Conservation (phyloP, 2,888 invertebrate species). For the Cerastis leucographa region DNA sequence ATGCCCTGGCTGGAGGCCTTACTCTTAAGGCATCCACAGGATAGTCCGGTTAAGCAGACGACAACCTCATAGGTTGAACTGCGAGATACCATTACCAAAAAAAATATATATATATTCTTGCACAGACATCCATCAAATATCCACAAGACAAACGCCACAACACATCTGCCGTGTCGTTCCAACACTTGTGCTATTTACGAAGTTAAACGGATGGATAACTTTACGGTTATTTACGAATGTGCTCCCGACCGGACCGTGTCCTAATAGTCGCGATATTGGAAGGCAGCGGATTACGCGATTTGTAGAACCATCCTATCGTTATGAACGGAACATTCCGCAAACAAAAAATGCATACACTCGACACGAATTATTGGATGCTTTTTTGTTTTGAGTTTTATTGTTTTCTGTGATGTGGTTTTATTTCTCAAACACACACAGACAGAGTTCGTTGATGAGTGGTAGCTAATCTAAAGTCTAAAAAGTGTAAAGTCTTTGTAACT, state of each 20-base stretch:
- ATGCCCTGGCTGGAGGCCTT: no score
- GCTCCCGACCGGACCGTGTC: slow-evolving; percentile 16
- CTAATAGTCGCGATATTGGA: slow-evolving; percentile 54
- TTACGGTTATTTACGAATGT: slow-evolving; percentile 34
- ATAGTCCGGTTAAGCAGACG: no score
- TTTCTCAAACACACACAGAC: background rate
- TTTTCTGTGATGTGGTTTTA: slow-evolving; percentile 1
- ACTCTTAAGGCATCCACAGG: no score
- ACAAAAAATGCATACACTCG: slow-evolving; percentile 27
- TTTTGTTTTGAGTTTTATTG: slow-evolving; percentile 6
- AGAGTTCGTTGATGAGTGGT: no score
- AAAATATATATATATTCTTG: no score
- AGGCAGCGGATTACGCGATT: slow-evolving; percentile 21
- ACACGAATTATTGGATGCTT: background rate
- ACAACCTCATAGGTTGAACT: no score
- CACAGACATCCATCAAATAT: background rate
- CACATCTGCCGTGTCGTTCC: background rate
- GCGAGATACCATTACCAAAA: no score
- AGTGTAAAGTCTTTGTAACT: background rate
- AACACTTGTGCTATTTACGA: slow-evolving; percentile 34
- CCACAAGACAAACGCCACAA: background rate
- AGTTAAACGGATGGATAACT: slow-evolving; percentile 23
- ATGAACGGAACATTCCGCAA: slow-evolving; percentile 48
- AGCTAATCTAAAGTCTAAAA: no score
- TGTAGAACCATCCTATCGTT: slow-evolving; percentile 41